Percentiles rank a stretch among this genome's conserved stretches.
phyloP scores from a whole-genome alignment of 1,140 invertebrate species.

The Hylyphantes graminicola region DNA sequence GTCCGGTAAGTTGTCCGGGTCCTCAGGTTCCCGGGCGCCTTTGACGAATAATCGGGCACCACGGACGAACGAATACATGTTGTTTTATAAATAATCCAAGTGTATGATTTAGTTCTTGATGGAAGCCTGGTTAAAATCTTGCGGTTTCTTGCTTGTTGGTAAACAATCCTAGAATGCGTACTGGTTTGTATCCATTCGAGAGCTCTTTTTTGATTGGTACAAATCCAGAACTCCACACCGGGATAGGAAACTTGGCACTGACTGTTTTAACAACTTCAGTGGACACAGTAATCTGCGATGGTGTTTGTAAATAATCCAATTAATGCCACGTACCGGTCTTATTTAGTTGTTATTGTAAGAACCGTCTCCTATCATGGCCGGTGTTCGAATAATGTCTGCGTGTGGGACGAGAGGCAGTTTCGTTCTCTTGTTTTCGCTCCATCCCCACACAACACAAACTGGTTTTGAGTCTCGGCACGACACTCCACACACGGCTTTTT shows the following conservation, averaged over 20 bases:
- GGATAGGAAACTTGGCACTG: no score
- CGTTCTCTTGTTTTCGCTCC: no score
- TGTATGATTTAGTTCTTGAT: not conserved
- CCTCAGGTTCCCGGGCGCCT: constrained; percentile 77
- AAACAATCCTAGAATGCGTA: no score
- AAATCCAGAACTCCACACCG: no score
- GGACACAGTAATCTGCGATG: no score
- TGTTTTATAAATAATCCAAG: not conserved
- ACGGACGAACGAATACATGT: constrained; percentile 68
- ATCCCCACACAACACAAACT: constrained; percentile 7
- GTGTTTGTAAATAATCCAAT: not conserved
- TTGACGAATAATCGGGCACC: constrained; percentile 80
- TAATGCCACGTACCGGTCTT: constrained; percentile 27
- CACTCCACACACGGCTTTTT: constrained; percentile 21
- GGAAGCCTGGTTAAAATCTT: no score
- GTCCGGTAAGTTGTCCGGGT: constrained; percentile 70
- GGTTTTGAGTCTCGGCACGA: constrained; percentile 46
- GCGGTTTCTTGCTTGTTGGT: no score
- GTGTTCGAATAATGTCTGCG: not conserved
- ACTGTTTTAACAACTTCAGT: no score
- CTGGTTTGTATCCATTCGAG: no score
- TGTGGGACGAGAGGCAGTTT: constrained; percentile 3
- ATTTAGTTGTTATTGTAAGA: not conserved
- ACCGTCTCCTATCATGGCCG: constrained; percentile 12
- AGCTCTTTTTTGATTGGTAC: no score